Percentiles rank a stretch among this genome's conserved stretches.
phyloP scores from a whole-genome alignment of 2,113 vertebrate genomes.

The Eleginops maclovinus region DNA sequence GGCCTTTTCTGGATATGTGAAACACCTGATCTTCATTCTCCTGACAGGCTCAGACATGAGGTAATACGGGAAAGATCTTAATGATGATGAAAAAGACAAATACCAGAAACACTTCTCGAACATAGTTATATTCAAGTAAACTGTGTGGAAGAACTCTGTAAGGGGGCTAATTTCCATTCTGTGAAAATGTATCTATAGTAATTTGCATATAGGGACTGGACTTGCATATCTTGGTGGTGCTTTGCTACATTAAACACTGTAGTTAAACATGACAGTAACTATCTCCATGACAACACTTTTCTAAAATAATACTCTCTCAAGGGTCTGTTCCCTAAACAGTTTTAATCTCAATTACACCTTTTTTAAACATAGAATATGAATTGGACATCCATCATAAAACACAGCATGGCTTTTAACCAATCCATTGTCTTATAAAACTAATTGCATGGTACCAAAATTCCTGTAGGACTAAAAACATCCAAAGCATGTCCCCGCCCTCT shows the following conservation, averaged over 20 bases:
- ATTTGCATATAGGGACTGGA: neutral
- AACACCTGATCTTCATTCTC: constrained; percentile 68
- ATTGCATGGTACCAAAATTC: constrained; percentile 58
- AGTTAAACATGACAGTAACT: constrained; percentile 18
- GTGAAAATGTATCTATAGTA: neutral
- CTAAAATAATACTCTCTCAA: constrained; percentile 4
- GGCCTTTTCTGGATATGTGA: constrained; percentile 57
- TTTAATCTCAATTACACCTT: neutral
- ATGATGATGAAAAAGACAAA: constrained; percentile 61
- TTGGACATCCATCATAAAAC: constrained; percentile 33
- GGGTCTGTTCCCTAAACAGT: neutral
- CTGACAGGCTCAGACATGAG: constrained; percentile 73
- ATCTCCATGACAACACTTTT: constrained; percentile 33
- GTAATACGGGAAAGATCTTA: constrained; percentile 69
- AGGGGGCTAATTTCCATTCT: neutral
- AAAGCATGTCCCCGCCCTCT: constrained; percentile 22
- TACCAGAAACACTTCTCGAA: constrained; percentile 42
- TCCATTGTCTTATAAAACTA: constrained; percentile 58
- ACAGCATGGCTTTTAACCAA: constrained; percentile 16
- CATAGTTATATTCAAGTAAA: constrained; percentile 12
- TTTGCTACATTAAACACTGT: neutral
- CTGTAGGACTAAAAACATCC: constrained; percentile 49
- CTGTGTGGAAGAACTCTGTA: constrained; percentile 12
- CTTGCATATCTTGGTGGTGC: neutral
- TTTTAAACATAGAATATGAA: neutral